Conservation (phyloP, 2,113 vertebrate genomes). For the Formicarius rufipectus region DNA sequence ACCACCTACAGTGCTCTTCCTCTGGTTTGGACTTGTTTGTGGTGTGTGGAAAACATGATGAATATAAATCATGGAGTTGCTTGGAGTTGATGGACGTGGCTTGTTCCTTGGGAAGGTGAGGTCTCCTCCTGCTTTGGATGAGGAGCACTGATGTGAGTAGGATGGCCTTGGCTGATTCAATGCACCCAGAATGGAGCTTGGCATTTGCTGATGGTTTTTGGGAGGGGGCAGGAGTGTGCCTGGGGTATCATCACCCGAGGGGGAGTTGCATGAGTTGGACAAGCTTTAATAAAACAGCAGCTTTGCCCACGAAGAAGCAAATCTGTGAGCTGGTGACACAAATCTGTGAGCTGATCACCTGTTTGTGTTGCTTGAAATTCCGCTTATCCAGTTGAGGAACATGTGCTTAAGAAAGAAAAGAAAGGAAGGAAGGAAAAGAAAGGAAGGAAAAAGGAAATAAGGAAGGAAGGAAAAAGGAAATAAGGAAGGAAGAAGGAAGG, state of each 20-base stretch:
- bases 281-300: neutral
- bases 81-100: neutral
- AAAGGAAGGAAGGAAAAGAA: too few relatives aligned
- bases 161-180: neutral
- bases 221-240: neutral
- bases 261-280: neutral
- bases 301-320: neutral
- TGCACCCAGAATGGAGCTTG: neutral
- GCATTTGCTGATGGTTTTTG: neutral
- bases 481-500: too few relatives aligned
- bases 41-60: neutral
- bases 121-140: neutral
- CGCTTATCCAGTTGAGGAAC: neutral
- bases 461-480: too few relatives aligned
- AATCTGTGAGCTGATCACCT: neutral
- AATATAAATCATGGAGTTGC: neutral
- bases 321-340: neutral
- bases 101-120: neutral
- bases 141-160: neutral
- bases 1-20: neutral
- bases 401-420: neutral
- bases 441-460: too few relatives aligned
- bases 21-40: neutral
- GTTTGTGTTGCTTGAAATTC: neutral
- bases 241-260: rapidly evolving